phyloP scores from a whole-genome alignment of 2,888 invertebrate species.

The Philopedon plagiatum region DNA sequence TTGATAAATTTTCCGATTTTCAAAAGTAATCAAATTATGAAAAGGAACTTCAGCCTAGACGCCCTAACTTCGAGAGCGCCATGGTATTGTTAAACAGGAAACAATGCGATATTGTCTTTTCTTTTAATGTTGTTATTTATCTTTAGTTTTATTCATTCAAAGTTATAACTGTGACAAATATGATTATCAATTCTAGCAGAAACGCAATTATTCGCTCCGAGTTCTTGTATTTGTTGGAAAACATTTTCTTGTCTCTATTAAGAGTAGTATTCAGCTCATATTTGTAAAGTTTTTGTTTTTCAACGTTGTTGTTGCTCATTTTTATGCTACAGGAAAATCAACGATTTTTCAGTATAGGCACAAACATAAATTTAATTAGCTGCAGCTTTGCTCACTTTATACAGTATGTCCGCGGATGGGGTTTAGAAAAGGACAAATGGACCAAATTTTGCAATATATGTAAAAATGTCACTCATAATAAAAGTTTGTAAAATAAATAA shows the following conservation, averaged over 20 bases:
- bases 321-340: too few relatives aligned
- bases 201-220: not conserved
- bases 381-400: too few relatives aligned
- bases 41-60: not conserved
- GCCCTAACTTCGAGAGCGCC: not conserved
- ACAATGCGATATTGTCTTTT: slow-evolving; percentile 13
- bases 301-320: too few relatives aligned
- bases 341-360: too few relatives aligned
- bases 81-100: not conserved
- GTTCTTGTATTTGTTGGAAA: not conserved
- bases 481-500: too few relatives aligned
- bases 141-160: slow-evolving; percentile 27
- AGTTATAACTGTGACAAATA: slow-evolving; percentile 28
- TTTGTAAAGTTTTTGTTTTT: too few relatives aligned
- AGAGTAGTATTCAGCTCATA: too few relatives aligned
- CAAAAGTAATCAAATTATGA: not conserved
- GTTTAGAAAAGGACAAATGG: too few relatives aligned
- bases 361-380: too few relatives aligned
- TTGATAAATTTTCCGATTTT: not conserved
- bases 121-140: slow-evolving; percentile 10
- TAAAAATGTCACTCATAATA: too few relatives aligned
- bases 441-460: too few relatives aligned
- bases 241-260: not conserved
- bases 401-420: too few relatives aligned
- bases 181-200: slow-evolving; percentile 6